These are phyloP conservation scores for Cygnus olor DNA, from an alignment of 2,797 vertebrate species.

Conservation along the genomic window DNA sequence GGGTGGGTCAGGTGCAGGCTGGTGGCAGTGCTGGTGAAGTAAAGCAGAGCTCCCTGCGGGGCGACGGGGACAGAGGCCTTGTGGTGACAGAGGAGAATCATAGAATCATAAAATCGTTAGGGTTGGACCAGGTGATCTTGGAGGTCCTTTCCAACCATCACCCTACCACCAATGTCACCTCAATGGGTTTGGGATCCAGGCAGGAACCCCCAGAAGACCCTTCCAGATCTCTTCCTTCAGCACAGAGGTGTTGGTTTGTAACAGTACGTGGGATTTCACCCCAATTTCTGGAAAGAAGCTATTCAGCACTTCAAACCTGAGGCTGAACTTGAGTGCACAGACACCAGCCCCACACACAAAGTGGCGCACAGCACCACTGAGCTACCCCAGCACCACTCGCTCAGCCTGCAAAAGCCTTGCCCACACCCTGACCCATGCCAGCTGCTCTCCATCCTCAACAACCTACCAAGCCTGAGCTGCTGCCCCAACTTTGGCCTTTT, in stretches of 20 bases:
- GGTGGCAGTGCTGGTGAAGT: background rate
- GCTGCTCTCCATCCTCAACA: background rate
- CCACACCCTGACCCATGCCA: background rate
- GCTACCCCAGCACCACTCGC: background rate
- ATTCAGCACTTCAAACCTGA: background rate
- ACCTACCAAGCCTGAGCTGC: background rate
- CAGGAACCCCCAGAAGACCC: background rate
- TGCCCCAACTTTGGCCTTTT: background rate
- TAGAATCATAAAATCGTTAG: too few relatives aligned
- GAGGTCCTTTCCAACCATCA: too few relatives aligned
- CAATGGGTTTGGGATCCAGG: background rate
- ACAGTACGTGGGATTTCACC: background rate
- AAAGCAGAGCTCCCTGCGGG: background rate
- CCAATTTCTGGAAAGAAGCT: background rate
- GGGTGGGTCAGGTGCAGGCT: background rate
- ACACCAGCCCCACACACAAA: background rate
- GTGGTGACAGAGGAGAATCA: too few relatives aligned
- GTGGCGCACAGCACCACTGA: accelerated
- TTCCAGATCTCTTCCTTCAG: background rate
- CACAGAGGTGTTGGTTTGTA: background rate
- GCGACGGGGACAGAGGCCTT: accelerated
- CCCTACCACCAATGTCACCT: too few relatives aligned
- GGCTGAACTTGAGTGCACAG: background rate
- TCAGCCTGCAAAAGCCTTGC: background rate
- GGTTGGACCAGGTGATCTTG: too few relatives aligned